Conservation (phyloP, 2,113 vertebrate genomes). For the Panthera uncia region DNA sequence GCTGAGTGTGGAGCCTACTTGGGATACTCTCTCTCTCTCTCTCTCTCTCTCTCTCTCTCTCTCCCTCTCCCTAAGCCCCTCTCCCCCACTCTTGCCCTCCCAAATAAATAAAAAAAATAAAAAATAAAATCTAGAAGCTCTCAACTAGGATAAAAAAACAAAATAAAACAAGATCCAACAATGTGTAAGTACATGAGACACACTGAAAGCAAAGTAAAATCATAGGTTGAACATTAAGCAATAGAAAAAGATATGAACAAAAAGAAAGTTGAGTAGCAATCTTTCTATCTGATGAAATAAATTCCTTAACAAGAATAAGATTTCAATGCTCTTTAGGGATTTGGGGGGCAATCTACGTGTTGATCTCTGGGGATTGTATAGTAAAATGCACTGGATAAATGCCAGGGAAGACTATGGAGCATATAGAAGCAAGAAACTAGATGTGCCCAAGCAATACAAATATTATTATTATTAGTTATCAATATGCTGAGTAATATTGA, state of each 20-base stretch:
- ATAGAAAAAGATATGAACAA: neutral
- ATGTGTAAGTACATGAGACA: neutral
- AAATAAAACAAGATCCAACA: neutral
- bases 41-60: no score
- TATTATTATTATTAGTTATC: neutral
- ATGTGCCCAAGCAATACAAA: neutral
- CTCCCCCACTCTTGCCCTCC: no score
- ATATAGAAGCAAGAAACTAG: neutral
- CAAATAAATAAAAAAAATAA: no score
- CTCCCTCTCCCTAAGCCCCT: no score
- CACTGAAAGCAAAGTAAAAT: neutral
- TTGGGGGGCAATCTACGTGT: neutral
- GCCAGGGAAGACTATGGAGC: neutral
- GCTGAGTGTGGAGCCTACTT: no score
- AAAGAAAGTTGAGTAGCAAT: neutral
- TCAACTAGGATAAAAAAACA: neutral
- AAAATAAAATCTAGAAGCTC: neutral
- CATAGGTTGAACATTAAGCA: neutral
- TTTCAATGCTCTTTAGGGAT: neutral
- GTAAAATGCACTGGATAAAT: neutral
- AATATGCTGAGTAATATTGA: neutral
- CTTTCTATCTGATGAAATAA: neutral
- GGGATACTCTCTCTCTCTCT: no score
- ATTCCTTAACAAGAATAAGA: slow-evolving; percentile 3
- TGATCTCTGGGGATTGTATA: neutral